Evolutionary conservation across 37 sponge, comb jelly and placozoan genomes (phyloP).

Genomic region (Eunapius fragilis): DNA sequence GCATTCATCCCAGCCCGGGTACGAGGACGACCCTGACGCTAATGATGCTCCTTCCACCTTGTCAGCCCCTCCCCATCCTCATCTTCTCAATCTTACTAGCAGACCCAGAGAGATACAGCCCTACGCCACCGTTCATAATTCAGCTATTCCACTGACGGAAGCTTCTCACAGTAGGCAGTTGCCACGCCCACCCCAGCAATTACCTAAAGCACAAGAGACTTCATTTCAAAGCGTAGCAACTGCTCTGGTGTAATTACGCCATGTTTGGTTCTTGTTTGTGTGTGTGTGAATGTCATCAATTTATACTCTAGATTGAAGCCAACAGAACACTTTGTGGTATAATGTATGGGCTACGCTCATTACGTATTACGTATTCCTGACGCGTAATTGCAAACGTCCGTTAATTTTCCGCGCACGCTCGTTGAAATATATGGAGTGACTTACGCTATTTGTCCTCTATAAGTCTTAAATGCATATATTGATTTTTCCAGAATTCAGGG

Average conservation of each 20-base stretch:
- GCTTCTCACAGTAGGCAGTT: neutral
- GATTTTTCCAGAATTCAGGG: no score
- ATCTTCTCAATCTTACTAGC: neutral
- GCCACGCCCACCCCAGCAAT: neutral
- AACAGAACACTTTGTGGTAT: no score
- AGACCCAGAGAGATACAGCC: slow-evolving; percentile 9
- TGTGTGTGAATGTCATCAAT: no score
- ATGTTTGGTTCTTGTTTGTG: neutral
- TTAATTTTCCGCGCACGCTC: no score
- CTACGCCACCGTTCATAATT: slow-evolving; percentile 9
- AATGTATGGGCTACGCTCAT: no score
- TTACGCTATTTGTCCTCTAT: no score
- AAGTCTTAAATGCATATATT: no score
- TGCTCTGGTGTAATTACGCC: neutral
- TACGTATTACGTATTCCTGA: no score
- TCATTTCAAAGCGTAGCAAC: neutral
- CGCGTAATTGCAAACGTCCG: no score
- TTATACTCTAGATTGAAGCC: no score
- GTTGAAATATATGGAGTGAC: no score
- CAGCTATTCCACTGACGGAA: slow-evolving; percentile 3
- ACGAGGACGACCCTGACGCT: neutral
- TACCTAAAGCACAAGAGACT: neutral
- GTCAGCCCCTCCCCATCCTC: neutral
- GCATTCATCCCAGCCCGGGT: neutral
- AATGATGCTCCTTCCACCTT: neutral